Percentiles rank a stretch among this genome's conserved stretches.
Evolutionary conservation across 2,888 invertebrate genomes (phyloP).

Genomic region (Torymus texanus): DNA sequence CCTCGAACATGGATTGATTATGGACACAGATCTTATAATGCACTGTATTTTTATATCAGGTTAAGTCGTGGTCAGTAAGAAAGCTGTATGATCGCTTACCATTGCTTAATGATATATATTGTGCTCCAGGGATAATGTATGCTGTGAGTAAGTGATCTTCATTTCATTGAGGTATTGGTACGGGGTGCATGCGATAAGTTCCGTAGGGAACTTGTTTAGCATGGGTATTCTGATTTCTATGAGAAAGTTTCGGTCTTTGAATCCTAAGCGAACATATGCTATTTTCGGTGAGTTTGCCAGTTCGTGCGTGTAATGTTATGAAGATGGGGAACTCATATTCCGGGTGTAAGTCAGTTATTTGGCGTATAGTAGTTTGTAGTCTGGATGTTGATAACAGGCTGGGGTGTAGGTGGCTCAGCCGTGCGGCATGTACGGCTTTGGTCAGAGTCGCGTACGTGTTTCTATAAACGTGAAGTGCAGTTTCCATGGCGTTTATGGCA

Average conservation of each 20-base stretch:
- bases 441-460: no score
- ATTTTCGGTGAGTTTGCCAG: conserved; percentile 7
- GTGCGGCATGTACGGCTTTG: not conserved
- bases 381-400: not conserved
- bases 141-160: no score
- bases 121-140: no score
- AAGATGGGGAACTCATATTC: not conserved
- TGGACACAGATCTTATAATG: not conserved
- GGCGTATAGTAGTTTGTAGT: not conserved
- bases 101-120: not conserved
- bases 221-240: not conserved
- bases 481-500: no score
- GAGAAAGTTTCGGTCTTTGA: not conserved
- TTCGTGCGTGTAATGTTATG: not conserved
- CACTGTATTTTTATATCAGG: not conserved
- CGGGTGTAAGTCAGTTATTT: conserved; percentile 1
- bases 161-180: not conserved
- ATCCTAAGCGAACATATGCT: not conserved
- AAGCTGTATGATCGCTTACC: not conserved
- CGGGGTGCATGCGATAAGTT: not conserved
- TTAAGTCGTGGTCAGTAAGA: not conserved
- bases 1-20: not conserved
- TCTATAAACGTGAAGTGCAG: no score
- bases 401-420: not conserved
- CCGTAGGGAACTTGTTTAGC: not conserved